phyloP scores from a whole-genome alignment of 2,888 invertebrate genomes.

The Heliconius ismenius region DNA sequence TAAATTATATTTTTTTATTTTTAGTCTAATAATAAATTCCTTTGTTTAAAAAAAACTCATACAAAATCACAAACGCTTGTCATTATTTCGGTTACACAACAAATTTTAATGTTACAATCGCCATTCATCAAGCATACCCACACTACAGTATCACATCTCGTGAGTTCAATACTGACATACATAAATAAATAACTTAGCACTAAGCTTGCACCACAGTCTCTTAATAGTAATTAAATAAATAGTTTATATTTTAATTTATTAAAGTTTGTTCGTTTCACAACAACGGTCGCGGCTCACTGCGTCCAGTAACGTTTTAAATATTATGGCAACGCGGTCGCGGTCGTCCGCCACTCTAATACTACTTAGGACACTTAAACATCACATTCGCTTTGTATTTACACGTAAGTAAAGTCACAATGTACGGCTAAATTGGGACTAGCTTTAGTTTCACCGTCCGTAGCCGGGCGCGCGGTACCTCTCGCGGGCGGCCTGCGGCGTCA shows the following conservation, averaged over 20 bases:
- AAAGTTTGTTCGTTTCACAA: conserved; percentile 60
- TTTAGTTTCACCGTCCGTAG: conserved; percentile 78
- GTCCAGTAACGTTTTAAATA: conserved; percentile 63
- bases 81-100: conserved; percentile 55
- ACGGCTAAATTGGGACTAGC: conserved; percentile 74
- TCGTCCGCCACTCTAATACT: conserved; percentile 75
- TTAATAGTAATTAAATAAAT: conserved; percentile 80
- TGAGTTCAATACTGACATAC: conserved; percentile 78
- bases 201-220: conserved; percentile 74
- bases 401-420: conserved; percentile 59
- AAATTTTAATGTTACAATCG: conserved; percentile 63
- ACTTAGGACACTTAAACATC: conserved; percentile 81
- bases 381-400: conserved; percentile 81
- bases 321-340: conserved; percentile 78
- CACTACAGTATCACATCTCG: conserved; percentile 62
- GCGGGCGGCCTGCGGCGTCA: conserved; percentile 84
- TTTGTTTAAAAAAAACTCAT: conserved; percentile 60
- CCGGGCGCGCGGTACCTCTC: conserved; percentile 65
- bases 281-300: conserved; percentile 57
- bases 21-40: conserved; percentile 65
- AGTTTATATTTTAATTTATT: conserved; percentile 60
- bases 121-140: conserved; percentile 57
- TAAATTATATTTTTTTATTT: conserved; percentile 58
- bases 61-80: conserved; percentile 69
- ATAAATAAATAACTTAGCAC: conserved; percentile 79